A percentile compares a stretch with the other conserved stretches of the same genome.
Conservation (phyloP, 2,888 invertebrate genomes). For the Drosophila kanekoi region DNA sequence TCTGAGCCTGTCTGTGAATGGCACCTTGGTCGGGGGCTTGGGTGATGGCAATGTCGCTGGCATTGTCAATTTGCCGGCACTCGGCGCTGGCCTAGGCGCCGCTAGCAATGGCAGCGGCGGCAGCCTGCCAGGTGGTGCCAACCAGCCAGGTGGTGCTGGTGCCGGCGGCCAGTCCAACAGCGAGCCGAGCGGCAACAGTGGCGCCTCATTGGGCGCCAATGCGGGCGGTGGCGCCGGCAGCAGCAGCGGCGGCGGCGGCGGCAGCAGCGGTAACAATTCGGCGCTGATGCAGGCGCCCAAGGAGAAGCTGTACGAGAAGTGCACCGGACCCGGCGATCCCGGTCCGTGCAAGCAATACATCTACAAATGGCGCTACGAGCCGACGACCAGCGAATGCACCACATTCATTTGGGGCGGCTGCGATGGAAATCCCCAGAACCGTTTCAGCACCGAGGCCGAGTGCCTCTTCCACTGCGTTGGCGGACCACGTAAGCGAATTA, state of each 20-base stretch:
- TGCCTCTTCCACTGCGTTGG: constrained; percentile 88
- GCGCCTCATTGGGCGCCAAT: constrained; percentile 17
- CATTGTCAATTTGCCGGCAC: constrained; percentile 52
- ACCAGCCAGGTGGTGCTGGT: constrained; percentile 31
- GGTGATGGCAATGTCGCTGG: constrained; percentile 48
- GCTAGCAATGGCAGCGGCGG: constrained; percentile 40
- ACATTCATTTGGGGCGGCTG: constrained; percentile 90
- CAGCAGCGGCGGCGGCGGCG: constrained; percentile 34
- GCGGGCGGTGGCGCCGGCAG: constrained; percentile 28
- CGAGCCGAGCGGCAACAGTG: constrained; percentile 39
- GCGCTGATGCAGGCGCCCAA: constrained; percentile 74
- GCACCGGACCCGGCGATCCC: constrained; percentile 85
- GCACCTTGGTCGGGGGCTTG: constrained; percentile 47
- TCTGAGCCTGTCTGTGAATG: constrained; percentile 44
- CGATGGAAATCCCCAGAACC: constrained; percentile 88
- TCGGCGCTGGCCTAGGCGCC: constrained; percentile 31
- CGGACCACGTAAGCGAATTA: constrained; percentile 86
- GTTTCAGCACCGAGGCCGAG: constrained; percentile 89
- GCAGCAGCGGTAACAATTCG: constrained; percentile 60
- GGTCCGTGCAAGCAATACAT: constrained; percentile 88
- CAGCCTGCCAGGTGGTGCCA: constrained; percentile 39
- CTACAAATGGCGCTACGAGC: constrained; percentile 89
- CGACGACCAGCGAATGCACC: constrained; percentile 87
- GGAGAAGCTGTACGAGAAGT: constrained; percentile 84
- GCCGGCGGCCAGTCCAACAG: constrained; percentile 35